Base-by-base conservation (phyloP, 1,140 invertebrate genomes). In the Temnothorax nylanderi region DNA sequence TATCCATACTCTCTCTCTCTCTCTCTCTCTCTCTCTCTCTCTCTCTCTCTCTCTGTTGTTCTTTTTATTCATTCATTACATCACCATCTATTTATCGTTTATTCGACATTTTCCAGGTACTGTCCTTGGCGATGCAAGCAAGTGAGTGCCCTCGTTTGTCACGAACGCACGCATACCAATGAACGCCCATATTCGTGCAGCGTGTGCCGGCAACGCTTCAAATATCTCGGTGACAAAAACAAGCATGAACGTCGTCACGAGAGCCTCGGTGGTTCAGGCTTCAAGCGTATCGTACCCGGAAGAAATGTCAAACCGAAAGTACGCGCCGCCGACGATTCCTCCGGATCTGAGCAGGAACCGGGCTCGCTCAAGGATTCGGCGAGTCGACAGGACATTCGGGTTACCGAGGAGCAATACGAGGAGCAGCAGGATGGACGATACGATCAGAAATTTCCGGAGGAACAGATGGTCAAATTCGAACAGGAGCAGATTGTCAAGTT, bases 171-270 rank as follows among this genome's bases (percentile, higher is more conserved):
- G 1, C 99, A 99, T 93, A 99, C 99, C 6, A 99, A 99, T 94
- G 99, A 99, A 95, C 96, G 99, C 75, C 99, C 99, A 0, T 99
- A 99, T 95, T 97, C 98, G 56, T 99, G 99, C 95, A 99, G 99
- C 93, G 99, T 99, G 87, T 99, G 99, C 93, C 97, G 98, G 51
- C 99, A 99, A 94, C 98, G 98, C 1, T 99, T 99, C 95, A 96
- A 99, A 88, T 96, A 99, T 94, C 98, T 99, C 93, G 99, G 99
- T 94, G 95, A 95, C 69, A 95, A 95, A 49, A 95, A 95, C 64
- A 95, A 95, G 58, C 95, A 95, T 21, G 95, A 95, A 51, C 92
- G 94, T 54, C 86, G 95, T 76, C 95, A 95, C 51, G 95, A 95
- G 56, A 93, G 91, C 60, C 90, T 95, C 13, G 95, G 95, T 4